A percentile compares a stretch with the other conserved stretches of the same genome.
Conservation (phyloP, 1,140 invertebrate species). For the Bombus superbus region DNA sequence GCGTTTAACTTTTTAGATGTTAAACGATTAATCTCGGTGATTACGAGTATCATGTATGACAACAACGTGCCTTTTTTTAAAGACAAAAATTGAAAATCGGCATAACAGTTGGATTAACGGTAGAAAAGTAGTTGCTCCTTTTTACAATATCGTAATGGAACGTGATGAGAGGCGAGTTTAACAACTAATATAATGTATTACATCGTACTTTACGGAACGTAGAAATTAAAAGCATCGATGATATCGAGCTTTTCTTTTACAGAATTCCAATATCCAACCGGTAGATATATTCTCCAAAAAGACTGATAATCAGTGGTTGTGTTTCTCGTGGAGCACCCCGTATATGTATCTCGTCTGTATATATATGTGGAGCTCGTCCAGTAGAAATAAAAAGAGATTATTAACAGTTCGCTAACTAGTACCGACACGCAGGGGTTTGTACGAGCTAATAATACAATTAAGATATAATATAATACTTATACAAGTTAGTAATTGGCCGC, state of each 20-base stretch:
- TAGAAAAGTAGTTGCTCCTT: too few relatives aligned
- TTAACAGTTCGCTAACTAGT: constrained; percentile 24
- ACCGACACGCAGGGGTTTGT: neutral
- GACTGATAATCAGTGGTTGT: neutral
- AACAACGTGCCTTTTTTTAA: too few relatives aligned
- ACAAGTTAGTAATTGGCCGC: constrained; percentile 20
- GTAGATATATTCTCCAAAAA: neutral
- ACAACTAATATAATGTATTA: neutral
- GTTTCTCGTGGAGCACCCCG: neutral
- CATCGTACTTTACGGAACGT: neutral
- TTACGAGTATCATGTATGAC: too few relatives aligned
- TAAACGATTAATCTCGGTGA: too few relatives aligned
- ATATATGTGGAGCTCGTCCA: neutral
- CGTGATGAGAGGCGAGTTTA: too few relatives aligned
- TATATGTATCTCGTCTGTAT: neutral
- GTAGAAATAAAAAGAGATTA: neutral
- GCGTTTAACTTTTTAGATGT: too few relatives aligned
- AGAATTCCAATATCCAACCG: neutral
- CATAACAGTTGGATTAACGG: too few relatives aligned
- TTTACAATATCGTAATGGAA: too few relatives aligned
- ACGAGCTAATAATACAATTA: constrained; percentile 36
- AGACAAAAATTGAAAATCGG: too few relatives aligned
- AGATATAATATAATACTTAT: constrained; percentile 21
- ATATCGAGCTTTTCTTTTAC: neutral
- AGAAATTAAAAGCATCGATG: too few relatives aligned